Evolutionary conservation across 2,888 invertebrate species (phyloP).

Genomic region (Tenthredo mesomela): DNA sequence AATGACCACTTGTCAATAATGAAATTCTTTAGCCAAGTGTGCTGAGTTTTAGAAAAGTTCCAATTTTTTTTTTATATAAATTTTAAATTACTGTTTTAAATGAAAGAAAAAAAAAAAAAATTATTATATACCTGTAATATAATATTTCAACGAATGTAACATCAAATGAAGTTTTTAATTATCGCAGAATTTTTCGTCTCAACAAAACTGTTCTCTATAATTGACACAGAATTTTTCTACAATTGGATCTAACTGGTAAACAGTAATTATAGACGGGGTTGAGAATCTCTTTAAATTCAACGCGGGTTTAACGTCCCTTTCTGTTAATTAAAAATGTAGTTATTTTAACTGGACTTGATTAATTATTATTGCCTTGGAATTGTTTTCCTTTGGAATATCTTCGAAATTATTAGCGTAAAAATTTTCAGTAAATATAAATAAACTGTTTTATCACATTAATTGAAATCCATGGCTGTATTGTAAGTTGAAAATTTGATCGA

Average conservation of each 20-base stretch:
- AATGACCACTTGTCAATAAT: background rate
- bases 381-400: background rate
- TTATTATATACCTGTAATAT: too few relatives aligned
- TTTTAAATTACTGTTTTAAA: background rate
- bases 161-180: background rate
- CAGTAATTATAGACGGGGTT: constrained; percentile 37
- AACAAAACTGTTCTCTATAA: background rate
- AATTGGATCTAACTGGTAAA: constrained; percentile 18
- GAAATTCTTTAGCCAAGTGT: background rate
- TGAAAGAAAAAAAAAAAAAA: too few relatives aligned
- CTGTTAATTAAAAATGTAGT: constrained; percentile 14
- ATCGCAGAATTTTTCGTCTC: background rate
- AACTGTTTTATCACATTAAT: background rate
- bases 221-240: background rate
- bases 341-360: constrained; percentile 12
- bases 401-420: background rate
- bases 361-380: background rate
- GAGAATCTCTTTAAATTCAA: constrained; percentile 50
- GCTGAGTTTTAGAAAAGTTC: background rate
- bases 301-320: constrained; percentile 34
- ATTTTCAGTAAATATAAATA: background rate
- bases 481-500: background rate
- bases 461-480: background rate
- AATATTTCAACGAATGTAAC: background rate
- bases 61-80: background rate